Conservation (phyloP, 2,888 invertebrate genomes). For the Congeria kusceri region DNA sequence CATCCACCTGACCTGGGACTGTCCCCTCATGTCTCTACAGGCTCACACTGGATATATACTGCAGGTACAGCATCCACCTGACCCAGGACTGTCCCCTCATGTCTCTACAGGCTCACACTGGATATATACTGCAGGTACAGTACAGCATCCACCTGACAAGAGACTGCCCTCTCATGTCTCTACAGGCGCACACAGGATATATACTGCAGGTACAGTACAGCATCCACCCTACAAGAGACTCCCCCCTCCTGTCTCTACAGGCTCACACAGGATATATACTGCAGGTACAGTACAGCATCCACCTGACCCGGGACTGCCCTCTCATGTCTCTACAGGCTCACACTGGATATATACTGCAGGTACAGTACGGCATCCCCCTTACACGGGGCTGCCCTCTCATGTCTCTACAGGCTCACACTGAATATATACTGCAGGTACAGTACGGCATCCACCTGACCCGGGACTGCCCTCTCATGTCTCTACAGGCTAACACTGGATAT, state of each 20-base stretch:
- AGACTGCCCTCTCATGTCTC: too few relatives aligned
- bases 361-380: conserved; percentile 41
- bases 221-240: conserved; percentile 22
- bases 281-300: conserved; percentile 35
- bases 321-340: too few relatives aligned
- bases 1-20: too few relatives aligned
- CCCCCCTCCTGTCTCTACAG: conserved; percentile 42
- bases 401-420: conserved; percentile 45
- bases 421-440: conserved; percentile 52
- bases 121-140: conserved; percentile 53
- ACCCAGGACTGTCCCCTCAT: conserved; percentile 30
- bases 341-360: too few relatives aligned
- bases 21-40: too few relatives aligned
- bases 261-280: conserved; percentile 47
- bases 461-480: too few relatives aligned
- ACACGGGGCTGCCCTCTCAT: conserved; percentile 31
- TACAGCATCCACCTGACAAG: too few relatives aligned
- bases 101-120: conserved; percentile 45
- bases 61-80: conserved; percentile 40
- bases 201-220: conserved; percentile 37
- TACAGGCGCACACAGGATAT: too few relatives aligned
- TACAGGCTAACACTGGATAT: too few relatives aligned
- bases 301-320: too few relatives aligned
- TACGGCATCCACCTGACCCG: too few relatives aligned
- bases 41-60: too few relatives aligned